Evolutionary conservation across 2,797 vertebrate species (phyloP).

Genomic region (Neosilurus hyrtlii): DNA sequence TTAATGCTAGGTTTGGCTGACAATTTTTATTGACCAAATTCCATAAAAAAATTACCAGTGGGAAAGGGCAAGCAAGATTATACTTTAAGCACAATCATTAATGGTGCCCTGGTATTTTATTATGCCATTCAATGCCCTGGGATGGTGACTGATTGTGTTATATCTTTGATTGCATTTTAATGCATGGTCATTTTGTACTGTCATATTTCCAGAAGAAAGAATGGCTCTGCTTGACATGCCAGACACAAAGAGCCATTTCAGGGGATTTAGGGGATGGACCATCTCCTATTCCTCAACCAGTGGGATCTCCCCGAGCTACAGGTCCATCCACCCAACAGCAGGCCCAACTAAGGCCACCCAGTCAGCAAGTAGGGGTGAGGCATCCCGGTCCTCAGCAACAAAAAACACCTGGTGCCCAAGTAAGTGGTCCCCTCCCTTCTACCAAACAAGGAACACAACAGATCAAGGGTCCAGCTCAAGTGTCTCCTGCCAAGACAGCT

Average conservation of each 20-base stretch:
- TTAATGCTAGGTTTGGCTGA: slow-evolving; percentile 23
- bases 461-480: slow-evolving; percentile 67
- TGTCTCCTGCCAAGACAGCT: slow-evolving; percentile 68
- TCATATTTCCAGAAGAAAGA: slow-evolving; percentile 85
- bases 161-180: slow-evolving; percentile 39
- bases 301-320: slow-evolving; percentile 75
- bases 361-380: slow-evolving; percentile 74
- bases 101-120: slow-evolving; percentile 13
- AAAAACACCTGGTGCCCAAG: slow-evolving; percentile 74
- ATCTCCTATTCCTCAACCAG: slow-evolving; percentile 70
- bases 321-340: slow-evolving; percentile 71
- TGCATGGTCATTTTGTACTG: slow-evolving; percentile 50
- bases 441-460: slow-evolving; percentile 78
- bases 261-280: slow-evolving; percentile 87
- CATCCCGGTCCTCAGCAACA: slow-evolving; percentile 72
- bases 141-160: neutral
- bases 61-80: neutral
- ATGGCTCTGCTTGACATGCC: slow-evolving; percentile 99
- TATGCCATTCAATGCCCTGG: neutral
- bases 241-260: slow-evolving; percentile 94
- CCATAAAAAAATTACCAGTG: neutral
- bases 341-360: slow-evolving; percentile 69
- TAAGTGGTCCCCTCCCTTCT: slow-evolving; percentile 79
- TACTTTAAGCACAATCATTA: neutral
- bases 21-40: neutral